phyloP scores from a whole-genome alignment of 2,113 vertebrate genomes.

The Pongo abelii region DNA sequence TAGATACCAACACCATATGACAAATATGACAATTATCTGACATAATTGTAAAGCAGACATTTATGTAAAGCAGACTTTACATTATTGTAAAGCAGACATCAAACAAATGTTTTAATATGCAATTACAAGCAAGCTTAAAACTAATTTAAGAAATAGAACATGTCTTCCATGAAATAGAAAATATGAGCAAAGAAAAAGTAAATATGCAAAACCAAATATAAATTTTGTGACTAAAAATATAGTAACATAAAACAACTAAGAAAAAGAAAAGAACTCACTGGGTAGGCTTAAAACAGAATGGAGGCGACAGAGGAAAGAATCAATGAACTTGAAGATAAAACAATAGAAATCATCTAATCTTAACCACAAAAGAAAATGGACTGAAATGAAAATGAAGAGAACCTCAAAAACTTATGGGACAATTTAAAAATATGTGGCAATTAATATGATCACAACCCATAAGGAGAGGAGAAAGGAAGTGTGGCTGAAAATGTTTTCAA shows the following conservation, averaged over 20 bases:
- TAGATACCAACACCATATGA: background rate
- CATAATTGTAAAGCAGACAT: background rate
- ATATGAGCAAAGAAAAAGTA: background rate
- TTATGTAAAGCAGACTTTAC: background rate
- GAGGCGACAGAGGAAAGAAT: background rate
- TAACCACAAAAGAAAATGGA: background rate
- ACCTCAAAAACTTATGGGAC: background rate
- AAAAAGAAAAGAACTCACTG: background rate
- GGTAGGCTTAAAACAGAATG: background rate
- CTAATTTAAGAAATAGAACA: background rate
- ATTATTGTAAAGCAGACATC: background rate
- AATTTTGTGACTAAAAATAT: background rate
- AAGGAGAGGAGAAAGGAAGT: background rate
- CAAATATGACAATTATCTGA: background rate
- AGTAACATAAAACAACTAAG: background rate
- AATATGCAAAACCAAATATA: background rate
- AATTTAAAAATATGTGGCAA: background rate
- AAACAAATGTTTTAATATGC: background rate
- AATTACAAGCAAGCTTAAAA: background rate
- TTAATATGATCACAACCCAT: background rate
- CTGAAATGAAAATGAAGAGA: background rate
- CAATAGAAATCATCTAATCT: background rate
- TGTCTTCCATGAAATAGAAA: background rate
- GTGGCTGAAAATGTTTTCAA: background rate
- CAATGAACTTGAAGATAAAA: background rate